Evolutionary conservation across 2,888 invertebrate species (phyloP).

Genomic region (Drosophila buzzatii): DNA sequence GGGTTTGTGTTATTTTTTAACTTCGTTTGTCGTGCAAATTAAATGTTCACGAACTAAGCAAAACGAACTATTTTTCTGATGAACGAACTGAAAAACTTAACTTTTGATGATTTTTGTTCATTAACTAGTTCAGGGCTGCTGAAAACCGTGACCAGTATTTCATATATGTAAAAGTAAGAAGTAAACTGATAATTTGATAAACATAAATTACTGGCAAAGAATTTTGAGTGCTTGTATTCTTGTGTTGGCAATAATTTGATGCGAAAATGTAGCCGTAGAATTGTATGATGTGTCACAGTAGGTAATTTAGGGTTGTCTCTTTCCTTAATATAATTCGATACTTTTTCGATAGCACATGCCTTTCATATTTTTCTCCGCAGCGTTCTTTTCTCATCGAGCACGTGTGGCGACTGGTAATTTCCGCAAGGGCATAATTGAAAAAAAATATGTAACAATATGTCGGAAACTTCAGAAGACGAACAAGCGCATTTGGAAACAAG

Average conservation of each 20-base stretch:
- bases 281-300: neutral
- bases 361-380: neutral
- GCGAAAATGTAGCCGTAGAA: neutral
- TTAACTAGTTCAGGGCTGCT: slow-evolving; percentile 3
- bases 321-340: slow-evolving; percentile 6
- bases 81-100: slow-evolving; percentile 12
- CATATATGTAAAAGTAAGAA: neutral
- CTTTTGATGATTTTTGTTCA: slow-evolving; percentile 13
- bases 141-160: neutral
- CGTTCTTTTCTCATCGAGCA: slow-evolving; percentile 46
- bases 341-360: neutral
- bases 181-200: neutral
- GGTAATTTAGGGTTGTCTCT: slow-evolving; percentile 13
- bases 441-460: slow-evolving; percentile 70
- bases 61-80: slow-evolving; percentile 24
- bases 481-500: slow-evolving; percentile 61
- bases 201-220: neutral
- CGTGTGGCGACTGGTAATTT: slow-evolving; percentile 53
- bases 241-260: neutral
- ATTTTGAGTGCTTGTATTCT: neutral
- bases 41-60: slow-evolving; percentile 46
- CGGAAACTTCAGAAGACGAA: slow-evolving; percentile 82
- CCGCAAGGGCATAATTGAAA: slow-evolving; percentile 19
- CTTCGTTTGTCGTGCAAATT: slow-evolving; percentile 55
- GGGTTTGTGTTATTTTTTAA: slow-evolving; percentile 45